Evolutionary conservation across 2,113 vertebrate genomes (phyloP).

Genomic region (Mellivora capensis): DNA sequence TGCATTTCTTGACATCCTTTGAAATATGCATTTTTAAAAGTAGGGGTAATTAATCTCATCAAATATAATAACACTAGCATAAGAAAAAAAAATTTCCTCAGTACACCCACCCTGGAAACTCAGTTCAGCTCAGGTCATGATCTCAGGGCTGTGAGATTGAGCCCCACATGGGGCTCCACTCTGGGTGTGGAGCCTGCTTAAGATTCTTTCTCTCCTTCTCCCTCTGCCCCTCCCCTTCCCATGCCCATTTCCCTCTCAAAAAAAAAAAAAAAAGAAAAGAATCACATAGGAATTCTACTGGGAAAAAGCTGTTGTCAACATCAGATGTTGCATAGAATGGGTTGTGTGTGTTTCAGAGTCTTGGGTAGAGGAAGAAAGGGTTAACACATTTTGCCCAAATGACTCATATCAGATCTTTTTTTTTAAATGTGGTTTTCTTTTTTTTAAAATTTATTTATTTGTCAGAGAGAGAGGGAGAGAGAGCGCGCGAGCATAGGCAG

Average conservation of each 20-base stretch:
- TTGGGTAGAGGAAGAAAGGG: not conserved
- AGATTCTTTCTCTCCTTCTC: not conserved
- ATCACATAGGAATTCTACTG: not conserved
- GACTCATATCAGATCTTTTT: not conserved
- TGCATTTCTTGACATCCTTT: not conserved
- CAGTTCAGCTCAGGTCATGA: not conserved
- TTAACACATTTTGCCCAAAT: not conserved
- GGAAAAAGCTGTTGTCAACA: not conserved
- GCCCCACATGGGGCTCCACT: not conserved
- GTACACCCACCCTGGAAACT: not conserved
- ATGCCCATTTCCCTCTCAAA: not conserved
- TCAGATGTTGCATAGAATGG: not conserved
- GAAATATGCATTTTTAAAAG: constrained; percentile 18
- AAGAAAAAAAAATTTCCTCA: not conserved
- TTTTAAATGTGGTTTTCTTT: too few species aligned
- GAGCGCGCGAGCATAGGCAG: too few species aligned
- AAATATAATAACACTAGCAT: not conserved
- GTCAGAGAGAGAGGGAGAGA: too few species aligned
- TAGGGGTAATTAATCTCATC: not conserved
- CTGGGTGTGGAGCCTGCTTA: not conserved
- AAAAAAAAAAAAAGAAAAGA: not conserved
- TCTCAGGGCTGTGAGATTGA: not conserved
- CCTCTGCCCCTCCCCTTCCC: not conserved
- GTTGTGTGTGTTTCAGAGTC: not conserved
- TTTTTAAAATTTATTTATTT: too few species aligned